Percentiles rank a stretch among this genome's conserved stretches.
These are phyloP conservation scores for Chloebia gouldiae DNA, from an alignment of 2,113 vertebrate genomes.

Conservation along the genomic window DNA sequence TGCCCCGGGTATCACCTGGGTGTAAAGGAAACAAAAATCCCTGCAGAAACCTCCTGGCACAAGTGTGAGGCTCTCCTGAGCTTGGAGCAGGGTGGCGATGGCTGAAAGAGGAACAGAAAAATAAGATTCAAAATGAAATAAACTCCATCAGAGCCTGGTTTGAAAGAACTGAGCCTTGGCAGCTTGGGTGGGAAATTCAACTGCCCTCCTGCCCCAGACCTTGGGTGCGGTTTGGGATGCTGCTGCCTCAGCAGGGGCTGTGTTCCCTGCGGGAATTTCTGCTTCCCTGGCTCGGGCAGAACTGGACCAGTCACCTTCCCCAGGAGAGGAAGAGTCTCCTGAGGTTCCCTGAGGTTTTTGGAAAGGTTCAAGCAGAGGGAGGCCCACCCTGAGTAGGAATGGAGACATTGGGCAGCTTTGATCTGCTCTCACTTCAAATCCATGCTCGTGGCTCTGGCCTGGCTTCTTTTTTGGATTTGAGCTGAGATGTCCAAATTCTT, in stretches of 20 bases:
- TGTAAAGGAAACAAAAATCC: background rate
- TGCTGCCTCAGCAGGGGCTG: rapidly evolving
- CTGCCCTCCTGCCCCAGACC: background rate
- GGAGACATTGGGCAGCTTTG: background rate
- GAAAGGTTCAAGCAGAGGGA: background rate
- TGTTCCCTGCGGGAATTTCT: rapidly evolving
- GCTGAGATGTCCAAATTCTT: background rate
- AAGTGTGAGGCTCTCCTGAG: rapidly evolving
- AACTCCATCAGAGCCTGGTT: background rate
- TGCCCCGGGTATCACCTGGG: rapidly evolving
- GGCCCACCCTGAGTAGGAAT: rapidly evolving
- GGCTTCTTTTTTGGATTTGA: background rate
- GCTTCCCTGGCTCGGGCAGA: rapidly evolving
- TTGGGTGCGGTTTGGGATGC: rapidly evolving
- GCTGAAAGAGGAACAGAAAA: rapidly evolving
- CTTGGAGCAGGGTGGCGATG: rapidly evolving
- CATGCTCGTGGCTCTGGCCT: rapidly evolving
- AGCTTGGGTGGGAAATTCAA: rapidly evolving
- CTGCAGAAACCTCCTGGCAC: rapidly evolving
- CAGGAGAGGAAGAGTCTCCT: background rate
- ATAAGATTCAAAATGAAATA: background rate
- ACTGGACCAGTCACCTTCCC: rapidly evolving
- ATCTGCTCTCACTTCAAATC: background rate
- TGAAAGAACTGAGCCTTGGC: background rate
- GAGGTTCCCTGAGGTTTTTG: background rate